These are phyloP conservation scores for Fulica atra DNA, from an alignment of 2,113 vertebrate species.

Conservation along the genomic window DNA sequence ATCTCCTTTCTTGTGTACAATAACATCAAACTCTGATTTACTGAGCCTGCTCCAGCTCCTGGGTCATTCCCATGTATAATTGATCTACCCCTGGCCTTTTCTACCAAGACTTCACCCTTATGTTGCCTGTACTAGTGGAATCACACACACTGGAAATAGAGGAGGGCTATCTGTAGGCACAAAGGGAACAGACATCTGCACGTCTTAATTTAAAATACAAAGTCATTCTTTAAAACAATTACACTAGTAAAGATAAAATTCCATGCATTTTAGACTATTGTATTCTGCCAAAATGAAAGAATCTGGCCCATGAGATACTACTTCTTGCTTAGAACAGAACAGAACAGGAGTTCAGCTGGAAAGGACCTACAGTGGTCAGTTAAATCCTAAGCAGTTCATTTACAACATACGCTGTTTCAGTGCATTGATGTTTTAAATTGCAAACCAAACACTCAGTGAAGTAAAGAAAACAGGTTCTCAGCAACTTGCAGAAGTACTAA, in stretches of 20 bases:
- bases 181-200: neutral
- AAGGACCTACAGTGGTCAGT: neutral
- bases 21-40: neutral
- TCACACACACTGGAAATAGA: neutral
- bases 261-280: rapidly evolving
- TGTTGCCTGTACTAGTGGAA: neutral
- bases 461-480: neutral
- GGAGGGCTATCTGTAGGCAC: neutral
- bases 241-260: neutral
- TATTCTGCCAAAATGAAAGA: neutral
- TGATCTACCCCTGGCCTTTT: neutral
- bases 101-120: neutral
- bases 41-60: neutral
- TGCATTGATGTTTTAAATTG: neutral
- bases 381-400: neutral
- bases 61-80: neutral
- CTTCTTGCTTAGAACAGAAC: neutral
- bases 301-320: neutral
- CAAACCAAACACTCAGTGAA: neutral
- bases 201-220: neutral
- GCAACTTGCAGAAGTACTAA: neutral
- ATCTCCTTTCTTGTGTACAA: neutral
- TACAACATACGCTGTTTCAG: neutral
- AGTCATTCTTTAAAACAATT: neutral
- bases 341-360: neutral